Base-by-base conservation (phyloP, 1,140 invertebrate species). In the Zaprionus lachaisei region DNA sequence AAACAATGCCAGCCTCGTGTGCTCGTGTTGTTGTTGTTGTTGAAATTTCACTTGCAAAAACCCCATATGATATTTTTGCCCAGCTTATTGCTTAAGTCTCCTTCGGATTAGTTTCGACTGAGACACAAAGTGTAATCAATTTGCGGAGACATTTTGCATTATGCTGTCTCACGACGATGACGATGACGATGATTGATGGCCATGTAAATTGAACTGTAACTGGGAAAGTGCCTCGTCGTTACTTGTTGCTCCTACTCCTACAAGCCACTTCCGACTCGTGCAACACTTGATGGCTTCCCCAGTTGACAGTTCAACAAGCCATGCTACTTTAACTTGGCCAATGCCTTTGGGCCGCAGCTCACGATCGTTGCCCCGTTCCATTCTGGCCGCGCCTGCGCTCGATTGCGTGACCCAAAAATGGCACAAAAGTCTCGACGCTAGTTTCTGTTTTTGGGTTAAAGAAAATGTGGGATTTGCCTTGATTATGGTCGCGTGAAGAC, bases 61-160 rank as follows among this genome's bases (percentile, higher is more conserved):
- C 15, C 61, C n/a, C 22, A 20, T 37, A 57, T 62, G 66, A 49
- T 51, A 34, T 34, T 34, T 34, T 11, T 34, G 56, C 31, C 37
- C 51, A 58, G 62, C 49, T 83, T 66, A 79, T 71, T 58, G 54
- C 54, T 71, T 58, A 75, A 89, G 77, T 55, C 64, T 41, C 73
- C 76, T 63, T 58, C 67, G 84, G 76, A 77, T 89, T 90, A 79
- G 57, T 75, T 75, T 68, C 51, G 63, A 41, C 15, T 70, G n/a
- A n/a, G n/a, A 65, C 70, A 78, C 70, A 44, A 44, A 87, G 70
- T 84, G 81, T 90, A 84, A 90, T 89, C 84, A 89, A 89, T 90
- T 90, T 79, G 76, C 47, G 65, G 62, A 57, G 77, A 62, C 37
- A 34, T 57, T 77, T 77, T 81, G 79, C 67, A 81, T 72, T 69